Conservation (phyloP, 2,113 vertebrate species). For the Physeter macrocephalus region DNA sequence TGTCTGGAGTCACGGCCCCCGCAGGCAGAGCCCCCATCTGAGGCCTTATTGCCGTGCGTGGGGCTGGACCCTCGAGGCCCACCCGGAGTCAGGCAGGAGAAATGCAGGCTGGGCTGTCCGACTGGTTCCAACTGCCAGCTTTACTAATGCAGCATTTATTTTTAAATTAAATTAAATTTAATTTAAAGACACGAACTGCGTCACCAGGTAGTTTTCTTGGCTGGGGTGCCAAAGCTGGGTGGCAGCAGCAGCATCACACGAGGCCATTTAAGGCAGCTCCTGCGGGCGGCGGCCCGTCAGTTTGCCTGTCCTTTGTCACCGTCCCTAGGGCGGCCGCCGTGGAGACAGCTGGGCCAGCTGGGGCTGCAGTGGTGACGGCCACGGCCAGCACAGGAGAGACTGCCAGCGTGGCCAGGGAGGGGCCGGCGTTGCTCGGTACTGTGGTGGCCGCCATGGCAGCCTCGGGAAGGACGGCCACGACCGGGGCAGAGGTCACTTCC, state of each 20-base stretch:
- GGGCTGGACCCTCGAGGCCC: conserved; percentile 38
- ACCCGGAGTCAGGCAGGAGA: conserved; percentile 15
- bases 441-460: background rate
- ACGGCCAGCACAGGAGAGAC: background rate
- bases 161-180: conserved; percentile 83
- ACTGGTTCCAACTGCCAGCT: conserved; percentile 87
- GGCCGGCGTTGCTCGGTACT: background rate
- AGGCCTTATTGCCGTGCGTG: conserved; percentile 56
- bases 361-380: background rate
- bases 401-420: background rate
- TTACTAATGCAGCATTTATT: conserved; percentile 91
- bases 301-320: conserved; percentile 77
- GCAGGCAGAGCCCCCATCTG: background rate
- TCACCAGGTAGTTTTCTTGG: conserved; percentile 81
- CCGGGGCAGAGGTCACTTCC: background rate
- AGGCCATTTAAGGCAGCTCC: conserved; percentile 90
- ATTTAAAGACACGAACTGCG: conserved; percentile 78
- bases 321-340: background rate
- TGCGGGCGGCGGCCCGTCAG: conserved; percentile 74
- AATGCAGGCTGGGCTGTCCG: conserved; percentile 55
- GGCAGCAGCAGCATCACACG: conserved; percentile 77
- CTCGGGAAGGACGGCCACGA: fast-evolving
- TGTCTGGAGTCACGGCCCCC: no score
- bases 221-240: conserved; percentile 55
- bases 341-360: fast-evolving